phyloP scores from a whole-genome alignment of 2,113 vertebrate species.

The Brienomyrus longianalis region DNA sequence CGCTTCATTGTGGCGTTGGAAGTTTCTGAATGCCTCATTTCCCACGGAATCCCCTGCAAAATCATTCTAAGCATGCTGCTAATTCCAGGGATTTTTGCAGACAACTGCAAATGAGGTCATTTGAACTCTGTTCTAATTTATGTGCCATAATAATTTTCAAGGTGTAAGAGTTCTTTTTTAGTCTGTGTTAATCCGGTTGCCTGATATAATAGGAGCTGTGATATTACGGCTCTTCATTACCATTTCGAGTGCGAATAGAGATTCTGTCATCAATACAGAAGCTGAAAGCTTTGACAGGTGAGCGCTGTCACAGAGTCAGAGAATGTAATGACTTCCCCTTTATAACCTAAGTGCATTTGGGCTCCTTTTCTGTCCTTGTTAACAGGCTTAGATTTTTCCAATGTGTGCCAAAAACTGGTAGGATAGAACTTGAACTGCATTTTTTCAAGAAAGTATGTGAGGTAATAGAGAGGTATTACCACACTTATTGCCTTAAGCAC shows the following conservation, averaged over 20 bases:
- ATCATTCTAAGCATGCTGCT: background rate
- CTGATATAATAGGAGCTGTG: background rate
- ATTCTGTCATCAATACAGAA: background rate
- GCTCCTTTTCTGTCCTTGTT: background rate
- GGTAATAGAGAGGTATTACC: background rate
- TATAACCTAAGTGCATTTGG: background rate
- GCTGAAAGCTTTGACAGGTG: background rate
- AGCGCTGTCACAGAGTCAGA: background rate
- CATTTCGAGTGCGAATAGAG: background rate
- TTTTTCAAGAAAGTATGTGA: background rate
- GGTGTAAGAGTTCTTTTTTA: conserved; percentile 10
- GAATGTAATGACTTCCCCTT: background rate
- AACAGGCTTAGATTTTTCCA: background rate
- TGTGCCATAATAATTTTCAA: conserved; percentile 14
- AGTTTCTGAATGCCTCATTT: background rate
- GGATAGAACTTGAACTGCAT: background rate
- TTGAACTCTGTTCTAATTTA: conserved; percentile 20
- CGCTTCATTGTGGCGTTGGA: background rate
- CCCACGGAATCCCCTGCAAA: background rate
- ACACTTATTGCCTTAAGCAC: background rate
- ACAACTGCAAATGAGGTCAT: conserved; percentile 18
- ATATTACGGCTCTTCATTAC: background rate
- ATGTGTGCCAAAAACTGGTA: background rate
- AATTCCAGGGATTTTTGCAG: conserved; percentile 7
- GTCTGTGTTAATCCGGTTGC: conserved; percentile 6